A percentile compares a stretch with the other conserved stretches of the same genome.
phyloP scores from a whole-genome alignment of 2,888 invertebrate genomes.

The Bombylius major region DNA sequence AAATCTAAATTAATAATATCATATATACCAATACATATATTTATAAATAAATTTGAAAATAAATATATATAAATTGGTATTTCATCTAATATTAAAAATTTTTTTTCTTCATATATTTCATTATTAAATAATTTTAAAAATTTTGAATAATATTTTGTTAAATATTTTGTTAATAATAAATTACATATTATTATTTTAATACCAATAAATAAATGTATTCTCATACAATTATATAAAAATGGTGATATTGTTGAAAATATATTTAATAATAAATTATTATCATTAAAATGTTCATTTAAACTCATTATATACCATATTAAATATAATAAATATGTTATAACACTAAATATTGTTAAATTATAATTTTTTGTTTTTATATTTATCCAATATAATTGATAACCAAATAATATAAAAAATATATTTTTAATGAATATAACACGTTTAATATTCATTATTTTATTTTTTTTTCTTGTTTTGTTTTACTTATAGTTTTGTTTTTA shows the following conservation, averaged over 20 bases:
- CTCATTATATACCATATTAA: constrained; percentile 15
- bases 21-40: background rate
- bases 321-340: constrained; percentile 16
- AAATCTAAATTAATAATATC: background rate
- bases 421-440: constrained; percentile 20
- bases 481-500: background rate
- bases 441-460: constrained; percentile 17
- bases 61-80: background rate
- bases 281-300: constrained; percentile 1
- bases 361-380: constrained; percentile 14
- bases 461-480: background rate
- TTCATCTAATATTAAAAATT: background rate
- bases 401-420: constrained; percentile 16
- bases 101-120: background rate
- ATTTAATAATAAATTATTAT: background rate
- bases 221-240: constrained; percentile 7
- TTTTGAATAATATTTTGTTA: background rate
- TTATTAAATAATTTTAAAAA: background rate
- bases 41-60: background rate
- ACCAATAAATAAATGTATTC: constrained; percentile 6
- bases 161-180: background rate
- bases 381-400: constrained; percentile 21
- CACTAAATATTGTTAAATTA: constrained; percentile 15
- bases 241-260: background rate
- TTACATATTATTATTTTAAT: constrained; percentile 1